Evolutionary conservation across 2,888 invertebrate genomes (phyloP), one percentile per base, ranked within the genome.

Genomic region (Dromius quadrimaculatus): DNA sequence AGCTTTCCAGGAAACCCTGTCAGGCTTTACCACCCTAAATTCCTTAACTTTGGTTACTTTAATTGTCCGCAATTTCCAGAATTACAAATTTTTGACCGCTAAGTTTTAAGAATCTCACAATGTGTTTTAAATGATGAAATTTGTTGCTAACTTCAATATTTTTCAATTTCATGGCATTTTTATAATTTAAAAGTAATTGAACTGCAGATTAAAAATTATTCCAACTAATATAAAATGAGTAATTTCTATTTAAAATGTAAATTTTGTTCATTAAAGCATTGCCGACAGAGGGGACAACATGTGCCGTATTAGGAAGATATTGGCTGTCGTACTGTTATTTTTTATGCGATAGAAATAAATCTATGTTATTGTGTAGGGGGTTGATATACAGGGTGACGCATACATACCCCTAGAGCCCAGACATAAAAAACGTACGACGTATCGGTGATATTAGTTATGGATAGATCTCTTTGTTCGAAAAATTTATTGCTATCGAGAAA

Each of bases 291-390:
- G 28, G 28, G 6, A 54, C 50, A 54, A 15, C 50, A 54, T 23
- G 23, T 54, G 50, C 15, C n/a, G 13, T 8, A 13, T 54, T 54
- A 54, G 8, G 50, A 28, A 59, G 36, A 59, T 36, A 34, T 19
- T 23, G 13, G 3, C 5, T n/a, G 38, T 6, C 13, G n/a, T n/a
- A 38, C n/a, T n/a, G 36, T 71, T 73, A 75, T 74, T 75, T 74
- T 75, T 74, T 74, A 74, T 74, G 73, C 71, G 72, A 69, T 70
- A 68, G 75, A 75, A 74, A 75, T 75, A 75, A 75, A 74, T 75
- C 74, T 72, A 71, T 62, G 73, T 73, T 73, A 73, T 75, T 75
- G 74, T 74, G 71, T 74, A 28, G 62, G 32, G 54, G 17, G 22
- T 19, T 8, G 36, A 34, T 62, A n/a, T n/a, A n/a, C n/a, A 62